Conservation (phyloP, 2,113 vertebrate species). For the Chamaetylas fuelleborni region DNA sequence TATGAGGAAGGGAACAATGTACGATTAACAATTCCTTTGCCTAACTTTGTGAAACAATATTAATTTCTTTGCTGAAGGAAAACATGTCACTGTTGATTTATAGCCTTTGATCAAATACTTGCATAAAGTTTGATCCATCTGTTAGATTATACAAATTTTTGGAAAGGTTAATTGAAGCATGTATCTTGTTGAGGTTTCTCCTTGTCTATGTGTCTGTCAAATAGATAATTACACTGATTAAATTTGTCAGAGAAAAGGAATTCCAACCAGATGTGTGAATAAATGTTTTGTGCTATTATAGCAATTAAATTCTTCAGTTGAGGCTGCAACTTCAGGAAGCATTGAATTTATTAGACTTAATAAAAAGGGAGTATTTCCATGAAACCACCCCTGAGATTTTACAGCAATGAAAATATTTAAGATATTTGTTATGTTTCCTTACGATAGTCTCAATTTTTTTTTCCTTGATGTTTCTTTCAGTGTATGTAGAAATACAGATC, state of each 20-base stretch:
- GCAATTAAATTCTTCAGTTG: conserved; percentile 43
- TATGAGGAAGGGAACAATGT: not conserved
- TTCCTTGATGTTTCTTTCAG: not conserved
- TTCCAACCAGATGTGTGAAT: conserved; percentile 29
- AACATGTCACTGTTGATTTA: conserved; percentile 33
- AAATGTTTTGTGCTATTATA: conserved; percentile 14
- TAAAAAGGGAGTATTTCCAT: not conserved
- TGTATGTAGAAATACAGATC: not conserved
- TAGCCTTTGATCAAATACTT: conserved; percentile 35
- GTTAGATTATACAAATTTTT: conserved; percentile 11
- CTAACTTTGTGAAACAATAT: conserved; percentile 24
- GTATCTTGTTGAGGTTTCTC: conserved; percentile 35
- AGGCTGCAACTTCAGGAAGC: conserved; percentile 15
- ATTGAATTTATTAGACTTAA: conserved; percentile 20
- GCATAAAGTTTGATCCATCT: conserved; percentile 25
- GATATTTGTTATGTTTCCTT: not conserved
- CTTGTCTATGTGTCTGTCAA: conserved; percentile 7
- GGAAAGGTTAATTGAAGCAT: conserved; percentile 25
- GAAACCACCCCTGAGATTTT: conserved; percentile 18
- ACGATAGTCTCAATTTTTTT: not conserved
- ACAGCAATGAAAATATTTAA: conserved; percentile 1
- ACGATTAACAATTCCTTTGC: conserved; percentile 2
- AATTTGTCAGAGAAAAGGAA: conserved; percentile 41
- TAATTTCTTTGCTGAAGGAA: conserved; percentile 41
- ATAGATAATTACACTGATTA: conserved; percentile 32